Conservation (phyloP, 2,888 invertebrate genomes). For the Noctua janthina region DNA sequence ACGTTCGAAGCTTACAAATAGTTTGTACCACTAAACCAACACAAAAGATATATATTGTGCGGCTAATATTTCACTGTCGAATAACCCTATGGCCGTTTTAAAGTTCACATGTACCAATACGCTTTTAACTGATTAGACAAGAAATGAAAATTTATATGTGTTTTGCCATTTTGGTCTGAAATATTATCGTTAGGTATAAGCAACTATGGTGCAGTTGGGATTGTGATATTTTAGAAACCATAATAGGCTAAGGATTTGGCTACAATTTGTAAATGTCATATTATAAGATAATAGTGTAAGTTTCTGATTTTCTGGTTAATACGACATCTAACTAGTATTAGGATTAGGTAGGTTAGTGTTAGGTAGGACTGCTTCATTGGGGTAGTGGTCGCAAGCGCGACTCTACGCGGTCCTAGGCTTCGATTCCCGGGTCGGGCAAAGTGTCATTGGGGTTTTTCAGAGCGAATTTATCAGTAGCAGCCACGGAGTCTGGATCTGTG, state of each 20-base stretch:
- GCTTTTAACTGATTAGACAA: conserved; percentile 39
- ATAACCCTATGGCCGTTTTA: conserved; percentile 16
- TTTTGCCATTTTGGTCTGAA: conserved; percentile 31
- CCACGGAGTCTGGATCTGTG: too few relatives aligned
- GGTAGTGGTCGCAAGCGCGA: too few relatives aligned
- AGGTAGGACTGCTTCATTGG: too few relatives aligned
- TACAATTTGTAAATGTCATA: neutral
- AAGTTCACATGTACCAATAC: conserved; percentile 39
- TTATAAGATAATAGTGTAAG: neutral
- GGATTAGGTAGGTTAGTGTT: too few relatives aligned
- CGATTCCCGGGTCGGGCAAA: too few relatives aligned
- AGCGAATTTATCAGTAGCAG: too few relatives aligned
- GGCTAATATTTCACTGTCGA: conserved; percentile 29
- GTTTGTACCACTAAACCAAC: neutral
- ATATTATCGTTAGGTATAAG: conserved; percentile 16
- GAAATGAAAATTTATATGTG: conserved; percentile 42
- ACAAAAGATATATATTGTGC: conserved; percentile 18
- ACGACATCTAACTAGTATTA: neutral
- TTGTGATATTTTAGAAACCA: neutral
- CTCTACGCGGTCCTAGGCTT: too few relatives aligned
- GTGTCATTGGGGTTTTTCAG: too few relatives aligned
- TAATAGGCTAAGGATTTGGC: too few relatives aligned
- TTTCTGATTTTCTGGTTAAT: neutral
- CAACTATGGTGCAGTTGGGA: neutral
- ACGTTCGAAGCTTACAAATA: conserved; percentile 7